Conservation (phyloP, 2,113 vertebrate species). For the Serilophus lunatus region DNA sequence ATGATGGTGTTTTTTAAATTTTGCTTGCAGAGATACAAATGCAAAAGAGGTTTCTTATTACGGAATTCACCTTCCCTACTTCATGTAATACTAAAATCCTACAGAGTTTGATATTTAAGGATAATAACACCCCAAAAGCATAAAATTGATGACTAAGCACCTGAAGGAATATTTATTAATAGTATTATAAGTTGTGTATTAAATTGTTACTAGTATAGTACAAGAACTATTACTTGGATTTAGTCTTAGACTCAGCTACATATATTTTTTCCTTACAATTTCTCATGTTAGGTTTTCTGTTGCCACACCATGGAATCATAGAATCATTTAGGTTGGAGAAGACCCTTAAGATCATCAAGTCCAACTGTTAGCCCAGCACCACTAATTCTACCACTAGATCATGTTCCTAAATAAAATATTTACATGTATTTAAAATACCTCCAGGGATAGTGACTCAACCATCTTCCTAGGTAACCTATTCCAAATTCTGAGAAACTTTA, state of each 20-base stretch:
- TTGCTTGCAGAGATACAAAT: not conserved
- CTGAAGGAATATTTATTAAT: not conserved
- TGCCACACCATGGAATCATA: not conserved
- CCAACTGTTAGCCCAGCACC: not conserved
- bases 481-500: not conserved
- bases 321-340: not conserved
- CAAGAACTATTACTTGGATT: not conserved
- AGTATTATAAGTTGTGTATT: not conserved
- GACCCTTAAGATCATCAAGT: not conserved
- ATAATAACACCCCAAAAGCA: not conserved
- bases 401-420: not conserved
- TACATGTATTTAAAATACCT: not conserved
- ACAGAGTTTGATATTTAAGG: not conserved
- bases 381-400: not conserved
- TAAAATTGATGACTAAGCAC: not conserved
- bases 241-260: not conserved
- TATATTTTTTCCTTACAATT: not conserved
- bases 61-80: not conserved
- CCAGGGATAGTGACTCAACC: not conserved
- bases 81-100: not conserved
- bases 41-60: not conserved
- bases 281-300: not conserved
- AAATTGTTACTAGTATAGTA: not conserved
- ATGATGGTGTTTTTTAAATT: not conserved
- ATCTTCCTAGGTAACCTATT: not conserved